A percentile compares a stretch with the other conserved stretches of the same genome.
These are phyloP conservation scores for Drosophila dunni DNA, from an alignment of 1,140 invertebrate genomes.

Conservation along the genomic window DNA sequence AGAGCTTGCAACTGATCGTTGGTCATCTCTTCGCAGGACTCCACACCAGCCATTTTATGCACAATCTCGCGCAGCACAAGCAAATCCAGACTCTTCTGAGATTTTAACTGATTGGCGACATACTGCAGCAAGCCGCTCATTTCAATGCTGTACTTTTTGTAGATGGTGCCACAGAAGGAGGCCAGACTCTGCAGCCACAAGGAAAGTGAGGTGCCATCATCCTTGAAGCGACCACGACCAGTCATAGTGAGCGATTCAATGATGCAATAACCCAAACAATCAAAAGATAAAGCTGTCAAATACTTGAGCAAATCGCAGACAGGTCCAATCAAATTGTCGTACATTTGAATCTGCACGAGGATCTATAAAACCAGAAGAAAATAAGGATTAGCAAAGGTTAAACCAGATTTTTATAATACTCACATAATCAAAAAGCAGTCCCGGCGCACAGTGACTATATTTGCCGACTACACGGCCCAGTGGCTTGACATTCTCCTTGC, in stretches of 20 bases:
- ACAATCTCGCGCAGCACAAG: constrained; percentile 98
- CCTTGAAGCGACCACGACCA: constrained; percentile 92
- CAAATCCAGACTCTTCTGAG: constrained; percentile 97
- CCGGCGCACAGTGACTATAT: constrained; percentile 97
- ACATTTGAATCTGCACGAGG: constrained; percentile 96
- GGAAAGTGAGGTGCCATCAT: constrained; percentile 97
- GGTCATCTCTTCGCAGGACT: constrained; percentile 98
- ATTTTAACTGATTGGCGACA: constrained; percentile 98
- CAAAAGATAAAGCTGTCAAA: constrained; percentile 97
- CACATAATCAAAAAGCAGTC: constrained; percentile 98
- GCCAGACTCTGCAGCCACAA: constrained; percentile 97
- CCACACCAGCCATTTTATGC: constrained; percentile 99
- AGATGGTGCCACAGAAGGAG: constrained; percentile 97
- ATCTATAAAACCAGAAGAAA: constrained; percentile 88
- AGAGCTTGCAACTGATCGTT: constrained; percentile 97
- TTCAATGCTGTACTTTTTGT: constrained; percentile 99
- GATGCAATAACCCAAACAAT: constrained; percentile 97
- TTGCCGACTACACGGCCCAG: constrained; percentile 98
- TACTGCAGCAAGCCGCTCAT: constrained; percentile 97
- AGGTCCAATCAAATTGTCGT: constrained; percentile 98
- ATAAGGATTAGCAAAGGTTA: constrained; percentile 58
- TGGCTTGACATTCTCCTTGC: constrained; percentile 99
- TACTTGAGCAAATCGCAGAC: constrained; percentile 99
- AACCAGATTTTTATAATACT: constrained; percentile 36
- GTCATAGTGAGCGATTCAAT: constrained; percentile 94